Percentiles rank a stretch among this genome's conserved stretches.
These are phyloP conservation scores for Barbus barbus DNA, from an alignment of 2,113 vertebrate genomes.

Conservation along the genomic window DNA sequence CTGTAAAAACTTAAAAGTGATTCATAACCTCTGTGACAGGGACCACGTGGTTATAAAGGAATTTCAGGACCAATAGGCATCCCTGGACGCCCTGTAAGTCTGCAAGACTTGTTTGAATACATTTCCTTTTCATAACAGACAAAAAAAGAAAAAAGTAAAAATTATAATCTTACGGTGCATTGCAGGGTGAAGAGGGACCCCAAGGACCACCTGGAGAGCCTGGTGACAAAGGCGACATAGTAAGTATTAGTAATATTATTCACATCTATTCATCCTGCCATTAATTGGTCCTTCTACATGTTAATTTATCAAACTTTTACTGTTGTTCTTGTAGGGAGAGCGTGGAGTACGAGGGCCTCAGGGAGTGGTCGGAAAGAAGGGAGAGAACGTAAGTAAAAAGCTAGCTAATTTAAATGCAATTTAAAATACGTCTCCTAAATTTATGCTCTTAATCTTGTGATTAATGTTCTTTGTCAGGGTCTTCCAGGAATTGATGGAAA, in stretches of 20 bases:
- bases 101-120: neutral
- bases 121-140: neutral
- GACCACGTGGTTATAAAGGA: conserved; percentile 92
- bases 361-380: conserved; percentile 89
- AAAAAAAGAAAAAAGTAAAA: neutral
- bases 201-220: conserved; percentile 85
- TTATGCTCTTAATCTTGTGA: neutral
- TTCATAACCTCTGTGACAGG: conserved; percentile 70
- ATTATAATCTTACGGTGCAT: conserved; percentile 37
- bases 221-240: conserved; percentile 89
- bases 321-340: conserved; percentile 75
- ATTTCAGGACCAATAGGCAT: conserved; percentile 85
- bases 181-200: conserved; percentile 91
- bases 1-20: neutral
- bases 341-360: conserved; percentile 85
- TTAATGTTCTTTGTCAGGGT: conserved; percentile 75
- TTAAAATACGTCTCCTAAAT: neutral
- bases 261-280: neutral
- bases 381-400: conserved; percentile 82
- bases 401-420: conserved; percentile 27
- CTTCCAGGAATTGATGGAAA: conserved; percentile 96
- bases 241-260: conserved; percentile 68
- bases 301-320: neutral
- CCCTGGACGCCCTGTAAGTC: conserved; percentile 83
- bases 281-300: neutral